Evolutionary conservation across 2,888 invertebrate species (phyloP), one percentile per base, ranked within the genome.

Genomic region (Dilophus febrilis): DNA sequence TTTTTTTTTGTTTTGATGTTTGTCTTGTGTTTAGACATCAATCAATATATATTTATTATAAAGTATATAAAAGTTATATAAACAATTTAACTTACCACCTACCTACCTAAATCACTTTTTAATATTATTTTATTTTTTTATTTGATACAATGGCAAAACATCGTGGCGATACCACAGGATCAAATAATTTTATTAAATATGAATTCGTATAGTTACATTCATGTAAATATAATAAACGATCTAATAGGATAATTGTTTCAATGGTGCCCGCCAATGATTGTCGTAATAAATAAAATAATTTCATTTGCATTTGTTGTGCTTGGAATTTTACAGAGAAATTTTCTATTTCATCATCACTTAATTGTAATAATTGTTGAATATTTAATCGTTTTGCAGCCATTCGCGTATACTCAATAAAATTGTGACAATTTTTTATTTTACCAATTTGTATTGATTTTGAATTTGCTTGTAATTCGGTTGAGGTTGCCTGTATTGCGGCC

Each of bases 121-220:
- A n/a, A n/a, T n/a, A n/a, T n/a, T n/a, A n/a, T n/a, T n/a, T n/a
- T n/a, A n/a, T n/a, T n/a, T n/a, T n/a, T n/a, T n/a, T n/a, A n/a
- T n/a, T 51, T 47, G 77, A 75, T 40, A 85, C 64, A 50, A 87
- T 68, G 31, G 73, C 77, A 58, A 80, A 81, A 62, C 82, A 84
- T 48, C 90, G 66, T 3, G 91, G 91, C 2, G 90, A 91, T 42
- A 80, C 61, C 1, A 81, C 67, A 6, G 87, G 81, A 65, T 91
- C 81, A 62, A 91, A 91, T 44, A 91, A 61, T 51, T 77, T 74
- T 18, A 86, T 73, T 42, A 90, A 57, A 63, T 67, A 73, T 14
- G 74, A 70, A 44, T 69, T 63, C 8, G 65, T 51, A 50, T 66
- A 66, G 3, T 67, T 68, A 49, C 66, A 66, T 53, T 87, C 85